A percentile compares a stretch with the other conserved stretches of the same genome.
Conservation (phyloP, 1,140 invertebrate genomes). For the Saccostrea cuccullata region DNA sequence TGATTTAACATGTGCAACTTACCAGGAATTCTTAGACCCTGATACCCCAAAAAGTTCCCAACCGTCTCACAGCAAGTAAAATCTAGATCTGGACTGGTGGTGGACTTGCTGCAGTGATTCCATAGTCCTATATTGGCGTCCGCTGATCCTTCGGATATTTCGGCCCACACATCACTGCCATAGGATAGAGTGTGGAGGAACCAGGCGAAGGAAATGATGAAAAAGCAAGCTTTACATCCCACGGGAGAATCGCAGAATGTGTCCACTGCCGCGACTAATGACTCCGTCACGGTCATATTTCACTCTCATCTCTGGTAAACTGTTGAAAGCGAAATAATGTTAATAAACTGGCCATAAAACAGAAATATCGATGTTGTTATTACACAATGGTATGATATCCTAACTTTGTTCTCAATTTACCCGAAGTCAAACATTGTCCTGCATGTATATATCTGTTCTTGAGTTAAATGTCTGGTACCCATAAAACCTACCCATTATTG, state of each 20-base stretch:
- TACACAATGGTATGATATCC: neutral
- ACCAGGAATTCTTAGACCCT: neutral
- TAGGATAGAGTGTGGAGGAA: neutral
- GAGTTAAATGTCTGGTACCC: neutral
- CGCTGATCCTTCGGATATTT: neutral
- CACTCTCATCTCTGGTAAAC: neutral
- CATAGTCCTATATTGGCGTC: neutral
- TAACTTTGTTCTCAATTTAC: neutral
- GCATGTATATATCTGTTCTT: neutral
- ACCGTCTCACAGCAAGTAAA: neutral
- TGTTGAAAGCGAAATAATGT: neutral
- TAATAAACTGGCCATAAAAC: neutral
- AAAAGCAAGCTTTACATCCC: neutral
- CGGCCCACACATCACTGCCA: neutral
- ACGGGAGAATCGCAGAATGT: neutral
- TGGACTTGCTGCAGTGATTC: neutral
- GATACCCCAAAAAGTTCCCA: neutral
- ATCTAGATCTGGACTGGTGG: neutral
- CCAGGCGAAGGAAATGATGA: neutral
- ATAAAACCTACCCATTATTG: neutral
- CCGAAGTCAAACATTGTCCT: neutral
- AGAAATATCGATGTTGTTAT: neutral
- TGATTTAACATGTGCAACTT: neutral
- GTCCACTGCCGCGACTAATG: neutral
- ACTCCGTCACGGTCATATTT: slow-evolving; percentile 8